Percentiles rank a stretch among this genome's conserved stretches.
These are phyloP conservation scores for Mactromeris polynyma DNA, from an alignment of 2,888 invertebrate genomes.

Conservation along the genomic window DNA sequence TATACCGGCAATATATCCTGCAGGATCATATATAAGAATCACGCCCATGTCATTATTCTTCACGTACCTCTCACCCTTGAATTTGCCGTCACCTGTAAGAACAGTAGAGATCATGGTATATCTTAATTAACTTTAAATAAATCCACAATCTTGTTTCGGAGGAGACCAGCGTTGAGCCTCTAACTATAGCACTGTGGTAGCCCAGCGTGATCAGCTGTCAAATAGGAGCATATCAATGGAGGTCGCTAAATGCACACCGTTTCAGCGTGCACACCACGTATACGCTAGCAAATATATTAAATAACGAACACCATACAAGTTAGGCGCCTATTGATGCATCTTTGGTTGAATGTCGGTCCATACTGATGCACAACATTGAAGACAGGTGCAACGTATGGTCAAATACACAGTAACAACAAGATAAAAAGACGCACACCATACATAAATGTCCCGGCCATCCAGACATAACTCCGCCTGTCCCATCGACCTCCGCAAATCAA, in stretches of 20 bases:
- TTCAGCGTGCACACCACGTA: no score
- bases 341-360: no score
- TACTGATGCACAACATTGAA: no score
- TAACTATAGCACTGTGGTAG: not conserved
- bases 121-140: not conserved
- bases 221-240: not conserved
- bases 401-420: not conserved
- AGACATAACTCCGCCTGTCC: no score
- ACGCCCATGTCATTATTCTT: conserved; percentile 81
- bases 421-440: no score
- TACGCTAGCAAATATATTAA: no score
- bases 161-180: not conserved
- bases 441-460: no score
- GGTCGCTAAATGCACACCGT: no score
- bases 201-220: not conserved
- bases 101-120: not conserved
- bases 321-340: no score
- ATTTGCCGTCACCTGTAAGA: conserved; percentile 61
- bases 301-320: no score
- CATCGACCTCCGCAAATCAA: no score
- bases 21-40: conserved; percentile 83
- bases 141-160: not conserved
- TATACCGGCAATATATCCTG: conserved; percentile 86
- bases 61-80: conserved; percentile 83
- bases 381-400: no score